Conservation (phyloP, 2,113 vertebrate species). For the Thryonomys swinderianus region DNA sequence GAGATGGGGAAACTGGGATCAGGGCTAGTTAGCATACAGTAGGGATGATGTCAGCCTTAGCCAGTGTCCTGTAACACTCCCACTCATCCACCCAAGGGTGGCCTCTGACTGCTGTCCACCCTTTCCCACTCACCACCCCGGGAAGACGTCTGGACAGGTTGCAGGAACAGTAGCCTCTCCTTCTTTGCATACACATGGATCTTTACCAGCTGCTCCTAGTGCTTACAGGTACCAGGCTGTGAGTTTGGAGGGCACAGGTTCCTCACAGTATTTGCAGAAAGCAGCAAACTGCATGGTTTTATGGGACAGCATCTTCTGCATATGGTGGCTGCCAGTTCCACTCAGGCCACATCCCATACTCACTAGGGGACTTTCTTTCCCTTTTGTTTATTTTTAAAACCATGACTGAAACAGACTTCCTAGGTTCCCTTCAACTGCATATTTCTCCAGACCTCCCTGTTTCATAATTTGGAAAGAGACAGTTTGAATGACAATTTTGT, state of each 20-base stretch:
- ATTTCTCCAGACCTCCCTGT: not conserved
- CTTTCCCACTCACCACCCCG: not conserved
- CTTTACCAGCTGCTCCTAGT: not conserved
- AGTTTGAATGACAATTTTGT: not conserved
- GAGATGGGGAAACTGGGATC: not conserved
- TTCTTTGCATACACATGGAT: not conserved
- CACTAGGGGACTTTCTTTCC: not conserved
- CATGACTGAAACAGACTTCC: not conserved
- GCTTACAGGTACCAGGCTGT: not conserved
- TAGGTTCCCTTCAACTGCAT: not conserved
- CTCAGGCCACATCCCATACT: not conserved
- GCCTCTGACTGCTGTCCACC: not conserved
- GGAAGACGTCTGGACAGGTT: not conserved
- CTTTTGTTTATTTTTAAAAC: not conserved
- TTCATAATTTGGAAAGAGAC: not conserved
- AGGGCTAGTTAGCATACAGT: not conserved
- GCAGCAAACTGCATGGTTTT: not conserved
- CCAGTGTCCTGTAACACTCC: not conserved
- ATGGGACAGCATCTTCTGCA: not conserved
- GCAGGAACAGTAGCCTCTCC: not conserved
- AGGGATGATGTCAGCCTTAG: no score
- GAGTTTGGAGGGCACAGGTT: not conserved
- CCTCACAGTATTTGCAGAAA: not conserved
- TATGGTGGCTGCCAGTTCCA: not conserved
- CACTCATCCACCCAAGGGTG: not conserved